phyloP scores from a whole-genome alignment of 2,888 invertebrate species.

The Tanytarsus gracilentus region DNA sequence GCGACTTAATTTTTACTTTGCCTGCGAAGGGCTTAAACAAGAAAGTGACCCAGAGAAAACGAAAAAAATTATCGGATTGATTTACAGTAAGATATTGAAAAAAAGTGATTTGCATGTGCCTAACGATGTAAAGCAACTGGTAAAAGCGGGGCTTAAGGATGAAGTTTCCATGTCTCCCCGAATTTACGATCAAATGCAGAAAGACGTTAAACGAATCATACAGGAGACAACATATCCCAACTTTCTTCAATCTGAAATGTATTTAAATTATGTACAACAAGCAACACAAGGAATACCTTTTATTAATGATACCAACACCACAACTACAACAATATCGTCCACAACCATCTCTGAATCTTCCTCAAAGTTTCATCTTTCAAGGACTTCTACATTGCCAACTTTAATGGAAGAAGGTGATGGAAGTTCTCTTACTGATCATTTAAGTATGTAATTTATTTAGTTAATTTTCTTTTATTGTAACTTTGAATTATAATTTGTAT shows the following conservation, averaged over 20 bases:
- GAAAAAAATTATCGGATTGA: slow-evolving; percentile 69
- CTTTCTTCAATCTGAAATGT: slow-evolving; percentile 87
- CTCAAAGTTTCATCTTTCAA: slow-evolving; percentile 45
- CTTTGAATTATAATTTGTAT: no score
- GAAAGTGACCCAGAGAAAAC: slow-evolving; percentile 63
- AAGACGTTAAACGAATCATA: slow-evolving; percentile 70
- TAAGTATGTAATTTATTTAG: no score
- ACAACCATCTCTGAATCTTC: slow-evolving; percentile 42
- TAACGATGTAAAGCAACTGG: slow-evolving; percentile 68
- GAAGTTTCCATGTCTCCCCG: slow-evolving; percentile 61
- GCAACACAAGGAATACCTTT: slow-evolving; percentile 56
- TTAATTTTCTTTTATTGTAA: no score
- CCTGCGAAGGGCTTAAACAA: slow-evolving; percentile 78
- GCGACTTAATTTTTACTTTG: slow-evolving; percentile 87
- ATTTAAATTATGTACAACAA: slow-evolving; percentile 73
- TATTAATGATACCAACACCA: slow-evolving; percentile 38
- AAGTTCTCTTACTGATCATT: no score
- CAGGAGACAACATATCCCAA: slow-evolving; percentile 82
- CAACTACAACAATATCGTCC: slow-evolving; percentile 34
- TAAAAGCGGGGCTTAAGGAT: slow-evolving; percentile 64
- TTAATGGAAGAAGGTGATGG: slow-evolving; percentile 73
- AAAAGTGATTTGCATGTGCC: slow-evolving; percentile 74
- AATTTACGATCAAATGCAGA: slow-evolving; percentile 78
- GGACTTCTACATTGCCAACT: slow-evolving; percentile 60
- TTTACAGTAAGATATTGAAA: slow-evolving; percentile 68